phyloP scores from a whole-genome alignment of 1,140 invertebrate species.

The Colletes latitarsis region DNA sequence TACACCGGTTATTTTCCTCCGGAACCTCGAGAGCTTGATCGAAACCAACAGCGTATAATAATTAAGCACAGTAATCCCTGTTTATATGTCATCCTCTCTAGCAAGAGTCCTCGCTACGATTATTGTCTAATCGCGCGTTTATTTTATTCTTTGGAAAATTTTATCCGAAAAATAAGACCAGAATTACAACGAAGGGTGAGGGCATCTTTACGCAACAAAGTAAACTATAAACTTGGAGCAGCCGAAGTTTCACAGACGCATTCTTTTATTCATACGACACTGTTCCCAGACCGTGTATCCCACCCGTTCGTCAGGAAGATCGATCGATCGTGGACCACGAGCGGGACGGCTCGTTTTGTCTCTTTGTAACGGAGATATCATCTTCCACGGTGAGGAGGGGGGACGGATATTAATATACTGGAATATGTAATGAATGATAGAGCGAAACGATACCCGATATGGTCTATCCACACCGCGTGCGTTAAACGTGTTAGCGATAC shows the following conservation, averaged over 20 bases:
- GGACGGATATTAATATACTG: conserved; percentile 56
- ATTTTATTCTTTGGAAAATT: too few species aligned
- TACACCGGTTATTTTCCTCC: background rate
- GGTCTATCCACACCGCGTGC: conserved; percentile 20
- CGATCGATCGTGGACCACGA: conserved; percentile 45
- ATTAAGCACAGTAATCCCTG: background rate
- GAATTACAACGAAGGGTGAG: background rate
- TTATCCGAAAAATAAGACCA: too few species aligned
- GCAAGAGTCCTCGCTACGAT: too few species aligned
- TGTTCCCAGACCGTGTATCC: conserved; percentile 30
- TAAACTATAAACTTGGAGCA: background rate
- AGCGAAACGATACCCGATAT: conserved; percentile 55
- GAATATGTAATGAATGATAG: conserved; percentile 55
- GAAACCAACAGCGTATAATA: background rate
- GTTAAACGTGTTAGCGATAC: conserved; percentile 39
- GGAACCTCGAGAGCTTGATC: background rate
- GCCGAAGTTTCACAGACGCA: background rate
- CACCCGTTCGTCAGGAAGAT: conserved; percentile 55
- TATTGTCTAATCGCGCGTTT: too few species aligned
- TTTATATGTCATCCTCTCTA: too few species aligned
- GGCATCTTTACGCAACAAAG: conserved; percentile 10
- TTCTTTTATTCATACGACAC: conserved; percentile 33
- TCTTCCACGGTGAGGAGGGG: conserved; percentile 14
- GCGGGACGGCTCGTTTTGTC: conserved; percentile 59
- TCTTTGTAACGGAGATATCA: conserved; percentile 50